Evolutionary conservation across 2,113 vertebrate species (phyloP).

Genomic region (Microtus richardsoni): DNA sequence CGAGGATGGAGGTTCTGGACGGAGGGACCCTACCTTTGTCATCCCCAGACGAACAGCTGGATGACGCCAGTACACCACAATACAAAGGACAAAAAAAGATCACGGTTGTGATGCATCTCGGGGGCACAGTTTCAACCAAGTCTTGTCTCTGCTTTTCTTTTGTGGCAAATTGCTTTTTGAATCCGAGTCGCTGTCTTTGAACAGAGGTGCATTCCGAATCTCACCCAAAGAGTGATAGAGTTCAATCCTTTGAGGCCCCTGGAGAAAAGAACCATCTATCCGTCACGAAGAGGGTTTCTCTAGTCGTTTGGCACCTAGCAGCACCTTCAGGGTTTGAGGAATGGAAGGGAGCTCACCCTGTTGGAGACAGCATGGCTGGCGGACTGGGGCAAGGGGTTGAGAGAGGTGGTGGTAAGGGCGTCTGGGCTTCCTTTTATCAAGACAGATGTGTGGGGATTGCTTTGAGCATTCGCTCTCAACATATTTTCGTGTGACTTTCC

Average conservation of each 20-base stretch:
- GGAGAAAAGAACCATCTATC: not conserved
- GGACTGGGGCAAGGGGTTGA: not conserved
- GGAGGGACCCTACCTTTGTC: not conserved
- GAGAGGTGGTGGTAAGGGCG: not conserved
- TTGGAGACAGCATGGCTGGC: not conserved
- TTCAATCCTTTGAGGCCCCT: not conserved
- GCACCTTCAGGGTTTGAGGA: not conserved
- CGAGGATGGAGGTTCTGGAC: not conserved
- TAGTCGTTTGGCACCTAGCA: not conserved
- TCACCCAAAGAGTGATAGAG: not conserved
- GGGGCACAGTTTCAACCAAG: not conserved
- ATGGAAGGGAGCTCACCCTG: not conserved
- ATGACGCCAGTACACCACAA: accelerated
- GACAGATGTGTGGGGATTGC: not conserved
- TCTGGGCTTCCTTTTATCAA: not conserved
- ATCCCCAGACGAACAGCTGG: not conserved
- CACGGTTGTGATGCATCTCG: too few relatives aligned
- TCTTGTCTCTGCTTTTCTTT: not conserved
- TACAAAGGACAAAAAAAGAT: not conserved
- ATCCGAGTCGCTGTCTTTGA: not conserved
- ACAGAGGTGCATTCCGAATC: not conserved
- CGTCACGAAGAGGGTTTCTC: not conserved
- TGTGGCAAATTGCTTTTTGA: not conserved
- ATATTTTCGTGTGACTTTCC: not conserved
- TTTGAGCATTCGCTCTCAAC: not conserved